phyloP scores from a whole-genome alignment of 1,140 invertebrate species.

The Lepidurus arcticus region DNA sequence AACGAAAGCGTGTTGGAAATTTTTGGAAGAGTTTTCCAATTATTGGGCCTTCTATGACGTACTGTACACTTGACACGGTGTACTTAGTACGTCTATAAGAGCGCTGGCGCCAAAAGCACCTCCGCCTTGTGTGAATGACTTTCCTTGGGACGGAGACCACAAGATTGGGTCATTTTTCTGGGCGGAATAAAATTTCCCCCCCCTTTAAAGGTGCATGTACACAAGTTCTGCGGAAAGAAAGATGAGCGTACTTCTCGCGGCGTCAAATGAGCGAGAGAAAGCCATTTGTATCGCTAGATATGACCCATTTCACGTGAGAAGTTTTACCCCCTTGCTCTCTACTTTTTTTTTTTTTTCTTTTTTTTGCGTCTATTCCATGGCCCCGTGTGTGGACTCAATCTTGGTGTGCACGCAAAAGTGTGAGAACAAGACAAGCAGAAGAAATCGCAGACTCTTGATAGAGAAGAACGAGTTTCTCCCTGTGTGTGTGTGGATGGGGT shows the following conservation, averaged over 20 bases:
- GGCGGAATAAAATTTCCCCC: too few species aligned
- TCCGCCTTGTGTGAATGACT: too few species aligned
- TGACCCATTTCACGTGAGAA: neutral
- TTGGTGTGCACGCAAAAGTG: neutral
- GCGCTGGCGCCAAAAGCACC: too few species aligned
- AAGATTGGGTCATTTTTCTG: slow-evolving; percentile 4
- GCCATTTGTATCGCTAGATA: neutral
- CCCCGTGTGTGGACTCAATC: neutral
- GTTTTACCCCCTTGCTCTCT: neutral
- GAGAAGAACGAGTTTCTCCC: neutral
- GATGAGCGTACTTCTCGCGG: neutral
- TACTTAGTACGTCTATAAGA: too few species aligned
- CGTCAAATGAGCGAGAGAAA: slow-evolving; percentile 13
- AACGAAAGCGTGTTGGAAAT: too few species aligned
- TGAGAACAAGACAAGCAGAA: neutral
- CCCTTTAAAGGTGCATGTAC: too few species aligned
- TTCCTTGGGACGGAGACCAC: neutral
- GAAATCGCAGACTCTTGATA: neutral
- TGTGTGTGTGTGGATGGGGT: neutral
- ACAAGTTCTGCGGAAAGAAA: neutral
- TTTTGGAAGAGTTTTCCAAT: too few species aligned
- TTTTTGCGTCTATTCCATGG: neutral
- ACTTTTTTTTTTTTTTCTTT: neutral
- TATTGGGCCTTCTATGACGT: too few species aligned
- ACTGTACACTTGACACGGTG: too few species aligned